A percentile compares a stretch with the other conserved stretches of the same genome.
Evolutionary conservation across 23 tunicate genomes (phyloP).

Genomic region (Diplosoma virens): DNA sequence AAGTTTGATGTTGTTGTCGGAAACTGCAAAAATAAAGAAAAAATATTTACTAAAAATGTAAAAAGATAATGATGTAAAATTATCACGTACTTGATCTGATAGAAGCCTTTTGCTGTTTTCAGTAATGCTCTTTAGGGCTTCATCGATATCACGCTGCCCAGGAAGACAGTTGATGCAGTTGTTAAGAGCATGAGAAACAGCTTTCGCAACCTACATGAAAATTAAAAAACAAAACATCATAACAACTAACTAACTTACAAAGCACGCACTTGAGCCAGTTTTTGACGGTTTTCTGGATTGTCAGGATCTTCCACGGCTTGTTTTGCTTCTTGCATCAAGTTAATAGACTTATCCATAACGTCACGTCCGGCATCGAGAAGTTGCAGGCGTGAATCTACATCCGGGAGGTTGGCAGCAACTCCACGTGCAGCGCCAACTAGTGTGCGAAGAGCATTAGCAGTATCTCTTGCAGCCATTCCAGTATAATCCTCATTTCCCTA

Average conservation of each 20-base stretch:
- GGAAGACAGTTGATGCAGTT: slow-evolving; percentile 96
- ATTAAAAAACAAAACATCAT: not conserved
- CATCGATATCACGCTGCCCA: slow-evolving; percentile 93
- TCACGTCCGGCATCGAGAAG: slow-evolving; percentile 82
- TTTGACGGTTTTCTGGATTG: slow-evolving; percentile 78
- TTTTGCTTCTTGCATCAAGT: slow-evolving; percentile 90
- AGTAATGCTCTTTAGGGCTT: slow-evolving; percentile 82
- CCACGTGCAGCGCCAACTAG: slow-evolving; percentile 86
- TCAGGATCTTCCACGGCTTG: slow-evolving; percentile 84
- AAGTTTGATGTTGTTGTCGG: slow-evolving; percentile 71
- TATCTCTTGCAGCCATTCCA: slow-evolving; percentile 93
- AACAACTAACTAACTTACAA: not conserved
- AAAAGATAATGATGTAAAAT: not conserved
- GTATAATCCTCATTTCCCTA: slow-evolving; percentile 97
- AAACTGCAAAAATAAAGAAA: slow-evolving; percentile 39
- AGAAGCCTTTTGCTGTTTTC: slow-evolving; percentile 84
- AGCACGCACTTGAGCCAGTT: slow-evolving; percentile 80
- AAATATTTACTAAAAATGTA: not conserved
- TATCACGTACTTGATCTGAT: slow-evolving; percentile 45
- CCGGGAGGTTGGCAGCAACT: slow-evolving; percentile 87
- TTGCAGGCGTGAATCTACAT: slow-evolving; percentile 67
- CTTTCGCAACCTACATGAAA: slow-evolving; percentile 77
- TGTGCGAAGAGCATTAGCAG: slow-evolving; percentile 84
- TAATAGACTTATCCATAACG: slow-evolving; percentile 90
- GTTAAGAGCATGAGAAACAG: slow-evolving; percentile 81